Base-by-base conservation (phyloP, 2,113 vertebrate genomes). In the Solenodon paradoxus region DNA sequence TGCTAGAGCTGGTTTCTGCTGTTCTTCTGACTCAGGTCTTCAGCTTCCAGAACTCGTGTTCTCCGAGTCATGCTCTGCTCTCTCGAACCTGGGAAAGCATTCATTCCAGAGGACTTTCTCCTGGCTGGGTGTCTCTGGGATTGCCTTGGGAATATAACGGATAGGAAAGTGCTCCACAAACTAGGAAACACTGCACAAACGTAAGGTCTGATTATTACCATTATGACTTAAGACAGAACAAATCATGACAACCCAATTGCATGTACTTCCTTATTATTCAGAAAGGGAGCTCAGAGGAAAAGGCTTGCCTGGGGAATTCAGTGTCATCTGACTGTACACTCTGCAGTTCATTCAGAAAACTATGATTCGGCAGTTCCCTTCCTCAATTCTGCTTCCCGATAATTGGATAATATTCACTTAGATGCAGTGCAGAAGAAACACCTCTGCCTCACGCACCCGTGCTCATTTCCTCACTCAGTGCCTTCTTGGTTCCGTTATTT, bases 391-490 rank as follows among this genome's bases (percentile, higher is more conserved):
- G 40, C 42, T 97, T 95, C 96, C 94, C 95, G 32, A 85, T 98
- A 97, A 98, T 97, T 98, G 97, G 95, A 80, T 96, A 51, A 90
- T 94, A 78, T 79, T 95, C 93, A 95, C 96, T 98, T 98, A 88
- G 86, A 96, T 87, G 81, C 81, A 87, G 84, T 81, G 77, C 74
- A 92, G 94, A 85, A 97, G 91, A 75, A 96, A 97, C 98, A 94
- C 97, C 96, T 97, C 95, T 92, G 97, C 97, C 98, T 98, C 97
- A 97, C 1, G 22, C 92, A 97, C 96, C 97, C 94, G 90, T 98
- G 98, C 97, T 99, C 98, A 98, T 99, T 98, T 99, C 99, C 98
- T 99, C 98, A 98, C 98, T 98, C 99, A 98, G 98, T 99, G 98
- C 98, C 98, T 98, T 98, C 97, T 97, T 95, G 97, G 96, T 92